These are phyloP conservation scores for Aphyosemion australe DNA, from an alignment of 2,113 vertebrate genomes.

Conservation along the genomic window DNA sequence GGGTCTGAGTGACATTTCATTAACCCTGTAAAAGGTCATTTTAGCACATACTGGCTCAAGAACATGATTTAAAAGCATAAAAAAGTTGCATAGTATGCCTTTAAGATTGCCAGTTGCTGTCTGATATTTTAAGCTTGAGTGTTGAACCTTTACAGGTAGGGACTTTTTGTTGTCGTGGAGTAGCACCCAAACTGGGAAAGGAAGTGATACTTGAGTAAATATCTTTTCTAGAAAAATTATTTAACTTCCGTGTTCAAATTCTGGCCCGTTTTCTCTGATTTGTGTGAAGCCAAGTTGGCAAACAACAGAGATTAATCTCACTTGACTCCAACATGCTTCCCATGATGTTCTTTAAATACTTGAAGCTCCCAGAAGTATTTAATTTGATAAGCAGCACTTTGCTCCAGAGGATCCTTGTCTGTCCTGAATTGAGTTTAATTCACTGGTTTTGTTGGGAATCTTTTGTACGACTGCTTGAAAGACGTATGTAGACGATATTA, in stretches of 20 bases:
- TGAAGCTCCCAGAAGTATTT: conserved; percentile 13
- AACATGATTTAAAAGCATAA: no score
- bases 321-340: background rate
- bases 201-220: background rate
- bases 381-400: background rate
- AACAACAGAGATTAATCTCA: background rate
- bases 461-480: conserved; percentile 85
- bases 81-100: no score
- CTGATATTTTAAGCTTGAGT: background rate
- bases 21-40: no score
- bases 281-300: background rate
- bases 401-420: conserved; percentile 37
- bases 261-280: background rate
- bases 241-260: background rate
- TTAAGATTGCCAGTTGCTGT: no score
- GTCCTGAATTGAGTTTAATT: conserved; percentile 72
- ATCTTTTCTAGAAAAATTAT: background rate
- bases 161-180: no score
- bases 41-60: no score
- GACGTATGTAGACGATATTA: conserved; percentile 40
- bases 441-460: conserved; percentile 80
- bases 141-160: background rate
- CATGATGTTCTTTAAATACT: background rate
- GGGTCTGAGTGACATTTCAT: no score
- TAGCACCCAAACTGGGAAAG: conserved; percentile 12